Base-by-base conservation (phyloP, 2,888 invertebrate genomes). In the Eupeodes latifasciatus region DNA sequence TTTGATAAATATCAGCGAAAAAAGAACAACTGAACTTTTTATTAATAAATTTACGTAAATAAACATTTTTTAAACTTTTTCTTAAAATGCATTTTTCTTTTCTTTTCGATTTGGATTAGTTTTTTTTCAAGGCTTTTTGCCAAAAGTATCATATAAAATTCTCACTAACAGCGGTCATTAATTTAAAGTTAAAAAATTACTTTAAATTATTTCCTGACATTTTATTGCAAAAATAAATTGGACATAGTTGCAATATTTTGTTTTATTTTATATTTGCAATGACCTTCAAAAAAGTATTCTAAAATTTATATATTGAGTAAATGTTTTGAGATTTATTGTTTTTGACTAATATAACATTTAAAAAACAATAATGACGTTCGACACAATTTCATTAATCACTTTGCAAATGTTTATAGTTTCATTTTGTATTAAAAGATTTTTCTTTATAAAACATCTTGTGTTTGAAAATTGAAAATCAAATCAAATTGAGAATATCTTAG, bases 311-410 rank as follows among this genome's bases (percentile, higher is more conserved):
- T 53, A 14, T 53, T 36, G n/a, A 40, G 11, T 55, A 16, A 67
- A n/a, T 59, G 14, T 34, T 10, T 36, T 11, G n/a, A 62, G 44
- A 84, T 69, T 77, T 80, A 84, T 80, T 72, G 36, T 34, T 76
- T 16, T 47, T 67, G 53, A 74, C 61, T 74, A 80, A 84, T 77
- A 67, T 81, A 77, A 76, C 72, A 47, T 61, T 72, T 59, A 72
- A 72, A 57, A 72, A 72, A 72, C 59, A 59, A 47, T 72, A 72
- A 57, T 72, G 72, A 34, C 72, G 4, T 72, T 72, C 72, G 72
- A 49, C 72, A 72, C 10, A 47, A 72, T 34, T 40, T 59, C 27
- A 72, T 72, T 59, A 44, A 72, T 72, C 72, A 72, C 53, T 55
- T 44, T 72, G 47, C 14, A 57, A 59, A 59, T 40, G 5, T 40